phyloP scores from a whole-genome alignment of 2,888 invertebrate species.

The Standfussiana lucernea region DNA sequence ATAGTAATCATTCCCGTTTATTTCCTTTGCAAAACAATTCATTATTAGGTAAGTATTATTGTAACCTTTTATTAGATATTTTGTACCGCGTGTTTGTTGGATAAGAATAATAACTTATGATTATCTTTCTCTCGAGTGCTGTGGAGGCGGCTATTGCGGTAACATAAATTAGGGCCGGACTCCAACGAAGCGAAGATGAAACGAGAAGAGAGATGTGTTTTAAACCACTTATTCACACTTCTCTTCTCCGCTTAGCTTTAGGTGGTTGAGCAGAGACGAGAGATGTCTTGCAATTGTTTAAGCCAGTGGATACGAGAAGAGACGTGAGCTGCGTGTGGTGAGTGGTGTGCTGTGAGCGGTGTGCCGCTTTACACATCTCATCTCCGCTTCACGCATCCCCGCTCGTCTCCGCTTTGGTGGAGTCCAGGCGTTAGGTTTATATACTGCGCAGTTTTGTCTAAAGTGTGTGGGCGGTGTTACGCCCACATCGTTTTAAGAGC shows the following conservation, averaged over 20 bases:
- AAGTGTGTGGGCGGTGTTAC: constrained; percentile 10
- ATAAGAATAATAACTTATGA: constrained; percentile 18
- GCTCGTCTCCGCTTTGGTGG: background rate
- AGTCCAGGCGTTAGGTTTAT: background rate
- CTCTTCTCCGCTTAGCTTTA: too few species aligned
- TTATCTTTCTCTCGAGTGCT: background rate
- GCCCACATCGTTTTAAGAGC: constrained; percentile 3
- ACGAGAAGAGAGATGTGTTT: background rate
- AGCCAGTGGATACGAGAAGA: too few species aligned
- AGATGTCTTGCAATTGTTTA: too few species aligned
- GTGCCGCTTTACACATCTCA: too few species aligned
- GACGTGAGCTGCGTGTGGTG: too few species aligned
- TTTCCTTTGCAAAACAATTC: constrained; percentile 24
- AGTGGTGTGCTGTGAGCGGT: background rate
- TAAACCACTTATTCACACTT: background rate
- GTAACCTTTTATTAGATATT: constrained; percentile 23
- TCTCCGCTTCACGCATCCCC: background rate
- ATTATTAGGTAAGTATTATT: constrained; percentile 7
- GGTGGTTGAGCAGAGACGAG: too few species aligned
- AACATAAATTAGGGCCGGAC: background rate
- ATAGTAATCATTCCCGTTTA: background rate
- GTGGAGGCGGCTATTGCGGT: background rate
- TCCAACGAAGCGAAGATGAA: background rate
- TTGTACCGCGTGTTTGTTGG: background rate
- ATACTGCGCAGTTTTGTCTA: background rate